Conservation (phyloP, 2,113 vertebrate species). For the Protobothrops mucrosquamatus region DNA sequence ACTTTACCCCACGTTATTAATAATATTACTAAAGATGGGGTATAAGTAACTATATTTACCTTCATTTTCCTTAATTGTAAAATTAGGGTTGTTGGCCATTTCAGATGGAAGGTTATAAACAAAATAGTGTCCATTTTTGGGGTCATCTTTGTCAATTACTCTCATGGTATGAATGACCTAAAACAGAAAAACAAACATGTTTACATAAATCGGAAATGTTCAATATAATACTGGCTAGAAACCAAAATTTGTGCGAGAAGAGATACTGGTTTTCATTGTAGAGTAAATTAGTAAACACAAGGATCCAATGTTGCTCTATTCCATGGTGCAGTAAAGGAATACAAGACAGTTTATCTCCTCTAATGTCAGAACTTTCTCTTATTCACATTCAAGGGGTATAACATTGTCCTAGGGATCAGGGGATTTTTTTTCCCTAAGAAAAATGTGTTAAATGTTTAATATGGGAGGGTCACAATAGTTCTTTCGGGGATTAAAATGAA, state of each 20-base stretch:
- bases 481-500: neutral
- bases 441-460: neutral
- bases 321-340: neutral
- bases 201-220: conserved; percentile 1
- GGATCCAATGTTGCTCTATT: too few relatives aligned
- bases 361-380: neutral
- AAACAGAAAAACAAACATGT: conserved; percentile 54
- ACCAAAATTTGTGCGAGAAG: neutral
- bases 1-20: neutral
- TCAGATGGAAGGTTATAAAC: conserved; percentile 91
- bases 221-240: neutral
- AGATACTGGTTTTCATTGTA: too few relatives aligned
- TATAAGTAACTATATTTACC: conserved; percentile 68
- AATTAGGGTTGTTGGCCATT: conserved; percentile 96
- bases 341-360: neutral
- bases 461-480: neutral
- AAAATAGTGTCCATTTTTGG: conserved; percentile 93
- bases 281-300: too few relatives aligned
- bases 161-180: conserved; percentile 97
- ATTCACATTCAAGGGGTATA: neutral
- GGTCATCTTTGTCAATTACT: conserved; percentile 93
- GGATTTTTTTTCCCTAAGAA: neutral
- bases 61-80: conserved; percentile 96
- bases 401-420: neutral
- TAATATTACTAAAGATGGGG: too few relatives aligned